phyloP scores from a whole-genome alignment of 2,888 invertebrate species.

The Steinernema scapterisci region DNA sequence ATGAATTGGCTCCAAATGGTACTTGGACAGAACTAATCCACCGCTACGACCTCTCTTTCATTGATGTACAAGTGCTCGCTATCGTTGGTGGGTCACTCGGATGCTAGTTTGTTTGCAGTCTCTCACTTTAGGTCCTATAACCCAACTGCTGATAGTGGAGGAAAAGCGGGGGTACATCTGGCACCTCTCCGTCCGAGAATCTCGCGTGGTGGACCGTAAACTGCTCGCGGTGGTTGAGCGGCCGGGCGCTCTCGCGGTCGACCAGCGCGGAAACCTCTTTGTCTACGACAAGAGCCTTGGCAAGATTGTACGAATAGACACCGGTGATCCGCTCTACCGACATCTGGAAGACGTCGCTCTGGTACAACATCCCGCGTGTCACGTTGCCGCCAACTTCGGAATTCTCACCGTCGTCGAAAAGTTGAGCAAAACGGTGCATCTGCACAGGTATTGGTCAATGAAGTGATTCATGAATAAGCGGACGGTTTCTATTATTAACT shows the following conservation, averaged over 20 bases:
- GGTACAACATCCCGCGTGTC: constrained; percentile 16
- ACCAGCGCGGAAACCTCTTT: constrained; percentile 44
- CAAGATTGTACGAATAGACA: constrained; percentile 6
- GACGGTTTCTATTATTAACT: too few species aligned
- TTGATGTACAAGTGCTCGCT: constrained; percentile 17
- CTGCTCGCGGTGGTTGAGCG: constrained; percentile 45
- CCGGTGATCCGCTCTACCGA: constrained; percentile 14
- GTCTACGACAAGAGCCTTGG: constrained; percentile 42
- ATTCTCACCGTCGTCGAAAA: constrained; percentile 21
- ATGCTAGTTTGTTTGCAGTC: background rate
- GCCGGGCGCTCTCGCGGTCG: constrained; percentile 41
- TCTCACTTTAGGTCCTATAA: constrained; percentile 45
- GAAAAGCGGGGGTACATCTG: constrained; percentile 37
- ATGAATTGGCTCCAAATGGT: background rate
- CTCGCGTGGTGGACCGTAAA: constrained; percentile 39
- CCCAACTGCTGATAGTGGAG: constrained; percentile 45
- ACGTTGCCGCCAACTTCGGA: constrained; percentile 24
- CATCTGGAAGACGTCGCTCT: constrained; percentile 24
- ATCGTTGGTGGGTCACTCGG: background rate
- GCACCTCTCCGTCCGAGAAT: constrained; percentile 40
- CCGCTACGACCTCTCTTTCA: constrained; percentile 24
- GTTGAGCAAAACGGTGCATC: constrained; percentile 14
- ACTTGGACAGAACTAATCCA: constrained; percentile 11
- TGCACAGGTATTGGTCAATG: constrained; percentile 24
- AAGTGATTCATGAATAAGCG: background rate